Evolutionary conservation across 2,113 vertebrate species (phyloP).

Genomic region (Cyanocitta stelleri): DNA sequence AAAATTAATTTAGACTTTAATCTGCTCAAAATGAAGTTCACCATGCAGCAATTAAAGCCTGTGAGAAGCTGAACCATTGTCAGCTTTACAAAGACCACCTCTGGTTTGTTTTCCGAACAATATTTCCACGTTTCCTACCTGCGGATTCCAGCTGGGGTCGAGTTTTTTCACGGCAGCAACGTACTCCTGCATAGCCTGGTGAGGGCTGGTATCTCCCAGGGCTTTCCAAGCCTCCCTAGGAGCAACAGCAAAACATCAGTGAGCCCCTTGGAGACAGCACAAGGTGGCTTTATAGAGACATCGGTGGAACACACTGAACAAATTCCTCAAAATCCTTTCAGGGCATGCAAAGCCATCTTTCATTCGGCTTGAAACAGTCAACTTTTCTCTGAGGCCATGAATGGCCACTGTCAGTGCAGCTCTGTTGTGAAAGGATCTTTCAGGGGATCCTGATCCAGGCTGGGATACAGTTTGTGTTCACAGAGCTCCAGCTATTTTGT

Average conservation of each 20-base stretch:
- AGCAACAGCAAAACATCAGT: slow-evolving; percentile 12
- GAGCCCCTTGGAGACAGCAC: background rate
- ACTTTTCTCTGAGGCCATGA: background rate
- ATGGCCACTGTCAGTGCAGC: background rate
- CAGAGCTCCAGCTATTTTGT: background rate
- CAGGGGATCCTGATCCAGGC: background rate
- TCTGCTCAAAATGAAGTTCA: slow-evolving; percentile 33
- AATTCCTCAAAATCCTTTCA: background rate
- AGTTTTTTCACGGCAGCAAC: slow-evolving; percentile 84
- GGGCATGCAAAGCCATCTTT: background rate
- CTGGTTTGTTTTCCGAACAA: background rate
- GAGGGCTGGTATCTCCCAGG: slow-evolving; percentile 83
- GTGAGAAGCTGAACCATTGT: background rate
- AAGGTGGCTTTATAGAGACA: background rate
- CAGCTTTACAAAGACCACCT: background rate
- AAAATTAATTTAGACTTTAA: background rate
- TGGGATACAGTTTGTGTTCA: background rate
- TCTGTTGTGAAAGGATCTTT: background rate
- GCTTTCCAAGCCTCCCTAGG: slow-evolving; percentile 95
- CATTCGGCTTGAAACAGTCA: background rate
- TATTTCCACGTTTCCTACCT: slow-evolving; percentile 72
- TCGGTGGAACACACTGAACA: background rate
- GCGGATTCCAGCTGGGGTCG: slow-evolving; percentile 85
- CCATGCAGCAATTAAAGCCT: slow-evolving; percentile 13
- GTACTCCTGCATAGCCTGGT: slow-evolving; percentile 94